A percentile compares a stretch with the other conserved stretches of the same genome.
These are phyloP conservation scores for Lepilemur septentrionalis DNA, from an alignment of 2,797 vertebrate species.

Conservation along the genomic window DNA sequence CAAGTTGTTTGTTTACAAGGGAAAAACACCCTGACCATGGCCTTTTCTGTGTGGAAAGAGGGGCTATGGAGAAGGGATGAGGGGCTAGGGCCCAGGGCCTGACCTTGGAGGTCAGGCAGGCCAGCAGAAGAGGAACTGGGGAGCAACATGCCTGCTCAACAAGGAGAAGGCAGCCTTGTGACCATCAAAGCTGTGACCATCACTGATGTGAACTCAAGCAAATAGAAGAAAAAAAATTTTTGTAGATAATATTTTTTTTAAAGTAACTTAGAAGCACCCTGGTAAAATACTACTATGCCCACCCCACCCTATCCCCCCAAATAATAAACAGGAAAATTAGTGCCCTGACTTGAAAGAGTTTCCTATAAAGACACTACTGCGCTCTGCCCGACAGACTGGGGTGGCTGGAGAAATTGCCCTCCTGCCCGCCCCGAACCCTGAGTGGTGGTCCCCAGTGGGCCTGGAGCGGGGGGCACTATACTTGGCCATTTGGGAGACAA, in stretches of 20 bases:
- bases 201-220: conserved; percentile 56
- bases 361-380: conserved; percentile 68
- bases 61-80: neutral
- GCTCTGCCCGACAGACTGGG: conserved; percentile 50
- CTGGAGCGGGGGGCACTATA: neutral
- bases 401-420: conserved; percentile 56
- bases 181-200: conserved; percentile 46
- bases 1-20: conserved; percentile 57
- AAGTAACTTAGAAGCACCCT: conserved; percentile 78
- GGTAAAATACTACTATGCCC: conserved; percentile 66
- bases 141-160: conserved; percentile 55
- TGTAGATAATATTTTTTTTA: conserved; percentile 61
- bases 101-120: neutral
- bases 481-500: conserved; percentile 40
- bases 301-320: conserved; percentile 11
- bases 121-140: conserved; percentile 45
- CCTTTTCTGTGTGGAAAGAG: conserved; percentile 52
- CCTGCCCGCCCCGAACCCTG: conserved; percentile 63
- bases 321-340: conserved; percentile 53
- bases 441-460: conserved; percentile 54
- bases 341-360: conserved; percentile 65
- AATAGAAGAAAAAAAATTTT: conserved; percentile 58
- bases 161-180: conserved; percentile 67
- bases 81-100: neutral
- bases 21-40: conserved; percentile 24